Evolutionary conservation across 35 echinoderm and acorn worm species (phyloP).

Genomic region (Holothuria glaberrima): DNA sequence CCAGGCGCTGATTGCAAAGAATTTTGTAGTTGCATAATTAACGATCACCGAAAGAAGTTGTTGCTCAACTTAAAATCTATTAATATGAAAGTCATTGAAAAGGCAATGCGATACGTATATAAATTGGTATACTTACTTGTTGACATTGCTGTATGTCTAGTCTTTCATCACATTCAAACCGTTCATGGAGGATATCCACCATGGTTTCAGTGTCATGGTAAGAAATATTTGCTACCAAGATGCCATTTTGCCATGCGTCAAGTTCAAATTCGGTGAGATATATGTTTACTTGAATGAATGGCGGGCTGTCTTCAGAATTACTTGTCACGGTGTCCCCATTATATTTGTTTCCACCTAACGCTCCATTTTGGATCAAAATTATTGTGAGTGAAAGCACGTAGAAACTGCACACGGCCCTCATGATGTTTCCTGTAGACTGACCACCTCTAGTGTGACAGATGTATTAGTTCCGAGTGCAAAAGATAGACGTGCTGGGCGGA

Average conservation of each 20-base stretch:
- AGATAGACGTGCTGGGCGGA: too few relatives aligned
- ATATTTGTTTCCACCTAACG: too few relatives aligned
- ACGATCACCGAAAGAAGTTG: too few relatives aligned
- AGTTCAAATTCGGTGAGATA: background rate
- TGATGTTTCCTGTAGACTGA: background rate
- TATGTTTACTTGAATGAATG: background rate
- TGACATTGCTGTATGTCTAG: too few relatives aligned
- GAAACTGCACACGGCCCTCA: constrained; percentile 21
- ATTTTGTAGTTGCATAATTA: too few relatives aligned
- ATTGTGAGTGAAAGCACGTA: background rate
- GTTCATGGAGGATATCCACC: background rate
- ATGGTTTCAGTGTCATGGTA: background rate
- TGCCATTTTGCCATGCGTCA: constrained; percentile 13
- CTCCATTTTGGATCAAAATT: background rate
- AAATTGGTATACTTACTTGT: too few relatives aligned
- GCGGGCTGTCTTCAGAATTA: background rate
- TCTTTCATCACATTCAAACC: background rate
- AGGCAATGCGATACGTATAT: too few relatives aligned
- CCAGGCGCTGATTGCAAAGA: too few relatives aligned
- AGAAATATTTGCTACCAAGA: background rate
- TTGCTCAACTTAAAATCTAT: too few relatives aligned
- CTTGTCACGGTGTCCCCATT: background rate
- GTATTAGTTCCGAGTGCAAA: constrained; percentile 1
- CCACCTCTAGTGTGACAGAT: background rate
- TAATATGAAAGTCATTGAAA: too few relatives aligned